A percentile compares a stretch with the other conserved stretches of the same genome.
These are phyloP conservation scores for Tineola bisselliella DNA, from an alignment of 2,888 invertebrate species.

Conservation along the genomic window DNA sequence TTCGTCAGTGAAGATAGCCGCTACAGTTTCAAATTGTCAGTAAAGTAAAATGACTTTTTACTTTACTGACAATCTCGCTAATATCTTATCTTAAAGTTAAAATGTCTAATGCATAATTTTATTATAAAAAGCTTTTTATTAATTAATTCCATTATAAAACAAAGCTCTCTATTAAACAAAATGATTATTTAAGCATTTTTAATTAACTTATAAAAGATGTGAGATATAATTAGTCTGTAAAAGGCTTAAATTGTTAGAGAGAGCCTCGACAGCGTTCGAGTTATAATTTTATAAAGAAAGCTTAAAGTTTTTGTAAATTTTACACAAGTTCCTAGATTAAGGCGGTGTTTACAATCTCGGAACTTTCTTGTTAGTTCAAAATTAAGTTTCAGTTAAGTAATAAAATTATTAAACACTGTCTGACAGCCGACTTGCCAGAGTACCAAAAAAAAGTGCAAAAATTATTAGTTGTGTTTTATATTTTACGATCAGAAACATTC, in stretches of 20 bases:
- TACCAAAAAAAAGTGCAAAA: not conserved
- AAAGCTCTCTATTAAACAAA: no score
- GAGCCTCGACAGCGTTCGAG: not conserved
- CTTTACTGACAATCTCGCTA: no score
- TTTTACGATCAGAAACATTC: no score
- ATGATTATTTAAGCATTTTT: not conserved
- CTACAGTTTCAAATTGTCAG: no score
- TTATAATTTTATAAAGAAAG: not conserved
- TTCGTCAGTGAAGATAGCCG: no score
- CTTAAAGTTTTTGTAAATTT: constrained; percentile 61
- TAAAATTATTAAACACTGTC: no score
- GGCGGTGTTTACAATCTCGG: constrained; percentile 30
- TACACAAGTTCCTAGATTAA: constrained; percentile 44
- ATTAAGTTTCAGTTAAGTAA: no score
- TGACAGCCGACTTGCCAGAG: no score
- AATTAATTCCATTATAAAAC: not conserved
- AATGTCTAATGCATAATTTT: no score
- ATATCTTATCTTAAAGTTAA: no score
- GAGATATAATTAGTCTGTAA: not conserved
- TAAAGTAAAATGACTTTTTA: no score
- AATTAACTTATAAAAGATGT: not conserved
- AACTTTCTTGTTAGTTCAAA: constrained; percentile 42
- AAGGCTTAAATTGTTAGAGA: not conserved
- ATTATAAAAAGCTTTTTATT: not conserved
- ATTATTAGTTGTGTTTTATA: no score